Evolutionary conservation across 2,797 vertebrate genomes (phyloP).

Genomic region (Rhinoraja longicauda): DNA sequence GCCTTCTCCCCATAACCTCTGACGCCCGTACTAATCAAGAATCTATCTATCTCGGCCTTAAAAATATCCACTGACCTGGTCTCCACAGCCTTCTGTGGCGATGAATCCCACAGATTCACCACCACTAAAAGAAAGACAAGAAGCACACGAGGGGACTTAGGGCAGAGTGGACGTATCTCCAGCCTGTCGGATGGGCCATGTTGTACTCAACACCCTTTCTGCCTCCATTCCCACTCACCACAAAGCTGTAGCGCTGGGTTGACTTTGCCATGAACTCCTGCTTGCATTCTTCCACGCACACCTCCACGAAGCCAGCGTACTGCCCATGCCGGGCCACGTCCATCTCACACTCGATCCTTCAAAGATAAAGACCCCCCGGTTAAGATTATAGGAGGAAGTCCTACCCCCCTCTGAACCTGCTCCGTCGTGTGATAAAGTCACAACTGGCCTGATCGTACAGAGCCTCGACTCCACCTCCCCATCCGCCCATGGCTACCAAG

Average conservation of each 20-base stretch:
- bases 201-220: not conserved
- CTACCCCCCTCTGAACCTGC: no score
- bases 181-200: not conserved
- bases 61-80: no score
- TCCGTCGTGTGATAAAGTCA: no score
- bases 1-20: no score
- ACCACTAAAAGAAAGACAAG: not conserved
- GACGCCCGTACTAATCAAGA: no score
- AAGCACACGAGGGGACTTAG: not conserved
- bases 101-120: no score
- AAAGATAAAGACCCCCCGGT: slow-evolving; percentile 45
- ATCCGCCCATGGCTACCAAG: no score
- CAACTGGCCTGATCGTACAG: no score
- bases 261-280: slow-evolving; percentile 86
- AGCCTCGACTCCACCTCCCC: no score
- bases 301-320: slow-evolving; percentile 81
- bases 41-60: no score
- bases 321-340: slow-evolving; percentile 87
- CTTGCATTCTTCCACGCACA: slow-evolving; percentile 81
- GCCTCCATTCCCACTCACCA: slow-evolving; percentile 66
- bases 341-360: slow-evolving; percentile 96
- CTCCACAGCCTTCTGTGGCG: no score
- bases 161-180: not conserved
- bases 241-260: slow-evolving; percentile 91
- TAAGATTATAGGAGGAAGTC: not conserved